Conservation (phyloP, 2,888 invertebrate genomes). For the Pseudococcus longispinus region DNA sequence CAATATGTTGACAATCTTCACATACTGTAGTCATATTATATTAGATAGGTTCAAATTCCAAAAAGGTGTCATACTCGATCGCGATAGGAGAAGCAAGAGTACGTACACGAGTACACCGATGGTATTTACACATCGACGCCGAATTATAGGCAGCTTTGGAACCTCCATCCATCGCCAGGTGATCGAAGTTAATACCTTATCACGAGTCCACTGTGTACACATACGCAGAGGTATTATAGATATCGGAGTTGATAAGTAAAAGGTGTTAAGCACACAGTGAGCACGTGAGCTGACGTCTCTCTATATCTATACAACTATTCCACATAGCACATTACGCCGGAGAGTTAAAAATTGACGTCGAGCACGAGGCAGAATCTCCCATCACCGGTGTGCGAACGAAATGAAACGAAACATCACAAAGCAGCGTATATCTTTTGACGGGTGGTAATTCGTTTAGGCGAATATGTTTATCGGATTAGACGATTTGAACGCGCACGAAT, state of each 20-base stretch:
- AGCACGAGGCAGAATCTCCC: not conserved
- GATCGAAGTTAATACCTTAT: conserved; percentile 8
- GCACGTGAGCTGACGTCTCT: not conserved
- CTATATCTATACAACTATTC: too few relatives aligned
- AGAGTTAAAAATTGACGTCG: not conserved
- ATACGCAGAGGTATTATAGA: not conserved
- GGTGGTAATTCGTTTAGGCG: conserved; percentile 22
- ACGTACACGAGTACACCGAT: too few relatives aligned
- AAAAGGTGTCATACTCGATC: too few relatives aligned
- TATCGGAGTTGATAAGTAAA: not conserved
- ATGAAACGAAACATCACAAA: not conserved
- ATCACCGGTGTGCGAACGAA: not conserved
- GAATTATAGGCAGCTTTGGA: not conserved
- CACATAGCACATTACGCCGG: not conserved
- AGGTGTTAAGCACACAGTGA: not conserved
- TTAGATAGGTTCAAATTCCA: too few relatives aligned
- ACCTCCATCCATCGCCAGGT: not conserved
- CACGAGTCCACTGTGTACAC: not conserved
- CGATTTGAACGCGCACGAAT: not conserved
- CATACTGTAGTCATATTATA: too few relatives aligned
- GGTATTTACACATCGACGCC: not conserved
- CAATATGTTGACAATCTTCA: too few relatives aligned
- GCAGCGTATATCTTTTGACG: not conserved
- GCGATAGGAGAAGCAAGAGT: too few relatives aligned
- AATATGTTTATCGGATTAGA: conserved; percentile 35